These are phyloP conservation scores for Penaeus vannamei DNA, from an alignment of 1,140 invertebrate species.

Conservation along the genomic window DNA sequence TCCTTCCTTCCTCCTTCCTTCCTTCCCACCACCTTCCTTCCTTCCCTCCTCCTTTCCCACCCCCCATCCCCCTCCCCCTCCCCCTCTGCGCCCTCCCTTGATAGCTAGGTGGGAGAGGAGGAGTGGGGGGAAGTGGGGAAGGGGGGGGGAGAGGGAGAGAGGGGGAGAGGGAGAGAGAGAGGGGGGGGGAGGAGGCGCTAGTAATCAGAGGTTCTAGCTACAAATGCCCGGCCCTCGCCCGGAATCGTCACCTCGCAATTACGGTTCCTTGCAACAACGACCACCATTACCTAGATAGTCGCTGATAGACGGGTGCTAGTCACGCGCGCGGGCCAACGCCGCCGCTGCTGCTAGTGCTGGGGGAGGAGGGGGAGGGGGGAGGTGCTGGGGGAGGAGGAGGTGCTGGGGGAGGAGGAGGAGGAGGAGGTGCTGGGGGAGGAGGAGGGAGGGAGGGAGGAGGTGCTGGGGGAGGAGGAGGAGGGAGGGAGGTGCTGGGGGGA, in stretches of 20 bases:
- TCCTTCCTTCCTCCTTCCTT: too few species aligned
- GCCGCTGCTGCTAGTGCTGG: constrained; percentile 3
- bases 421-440: too few species aligned
- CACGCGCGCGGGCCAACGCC: constrained; percentile 35
- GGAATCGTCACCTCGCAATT: constrained; percentile 62
- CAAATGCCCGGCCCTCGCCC: constrained; percentile 50
- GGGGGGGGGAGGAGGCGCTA: constrained; percentile 6
- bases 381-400: neutral
- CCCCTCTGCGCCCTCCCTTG: too few species aligned
- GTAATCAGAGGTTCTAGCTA: constrained; percentile 55
- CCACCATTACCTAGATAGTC: constrained; percentile 37
- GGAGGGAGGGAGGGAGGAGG: too few species aligned
- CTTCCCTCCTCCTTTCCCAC: too few species aligned
- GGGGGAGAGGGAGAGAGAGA: constrained; percentile 21
- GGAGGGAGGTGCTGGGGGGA: neutral
- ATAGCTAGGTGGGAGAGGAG: neutral
- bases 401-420: too few species aligned
- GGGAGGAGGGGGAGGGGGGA: neutral
- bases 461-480: neutral
- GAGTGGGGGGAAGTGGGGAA: constrained; percentile 7
- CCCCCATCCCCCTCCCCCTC: too few species aligned
- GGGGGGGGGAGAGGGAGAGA: constrained; percentile 8
- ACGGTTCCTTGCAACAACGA: constrained; percentile 45
- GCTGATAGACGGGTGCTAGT: constrained; percentile 53
- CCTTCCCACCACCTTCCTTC: too few species aligned